phyloP scores from a whole-genome alignment of 2,797 vertebrate species.

The Gadopsis bispinosus region DNA sequence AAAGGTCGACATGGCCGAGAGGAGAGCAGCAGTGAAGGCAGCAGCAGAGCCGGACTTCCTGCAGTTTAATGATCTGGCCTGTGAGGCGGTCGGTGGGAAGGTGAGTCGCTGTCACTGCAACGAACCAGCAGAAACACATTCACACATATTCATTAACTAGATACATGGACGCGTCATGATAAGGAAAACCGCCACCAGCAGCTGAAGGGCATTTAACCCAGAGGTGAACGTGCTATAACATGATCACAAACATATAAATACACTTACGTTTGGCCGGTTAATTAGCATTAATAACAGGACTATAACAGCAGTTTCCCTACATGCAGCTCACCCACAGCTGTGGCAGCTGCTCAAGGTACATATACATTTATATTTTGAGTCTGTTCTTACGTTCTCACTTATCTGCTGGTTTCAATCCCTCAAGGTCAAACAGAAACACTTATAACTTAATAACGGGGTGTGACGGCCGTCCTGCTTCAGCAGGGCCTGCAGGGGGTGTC shows the following conservation, averaged over 20 bases:
- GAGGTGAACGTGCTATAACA: background rate
- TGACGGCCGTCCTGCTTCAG: too few relatives aligned
- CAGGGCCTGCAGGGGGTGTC: too few relatives aligned
- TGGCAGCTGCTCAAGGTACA: too few relatives aligned
- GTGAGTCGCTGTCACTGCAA: slow-evolving; percentile 58
- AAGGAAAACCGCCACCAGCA: background rate
- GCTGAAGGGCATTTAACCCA: background rate
- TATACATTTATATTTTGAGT: too few relatives aligned
- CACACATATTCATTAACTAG: background rate
- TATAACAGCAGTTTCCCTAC: too few relatives aligned
- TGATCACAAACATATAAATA: background rate
- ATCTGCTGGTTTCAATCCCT: too few relatives aligned
- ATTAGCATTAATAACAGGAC: background rate
- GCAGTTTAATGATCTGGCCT: slow-evolving; percentile 83
- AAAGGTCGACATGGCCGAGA: slow-evolving; percentile 59
- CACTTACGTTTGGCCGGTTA: too few relatives aligned
- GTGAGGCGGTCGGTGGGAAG: slow-evolving; percentile 81
- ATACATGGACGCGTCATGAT: background rate
- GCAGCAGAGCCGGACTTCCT: slow-evolving; percentile 73
- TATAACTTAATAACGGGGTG: too few relatives aligned
- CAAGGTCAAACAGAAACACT: too few relatives aligned
- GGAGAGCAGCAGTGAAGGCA: background rate
- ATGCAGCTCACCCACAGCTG: background rate
- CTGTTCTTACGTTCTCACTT: too few relatives aligned
- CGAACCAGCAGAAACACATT: too few relatives aligned